Evolutionary conservation across 2,113 vertebrate genomes (phyloP).

Genomic region (Gila orcuttii): DNA sequence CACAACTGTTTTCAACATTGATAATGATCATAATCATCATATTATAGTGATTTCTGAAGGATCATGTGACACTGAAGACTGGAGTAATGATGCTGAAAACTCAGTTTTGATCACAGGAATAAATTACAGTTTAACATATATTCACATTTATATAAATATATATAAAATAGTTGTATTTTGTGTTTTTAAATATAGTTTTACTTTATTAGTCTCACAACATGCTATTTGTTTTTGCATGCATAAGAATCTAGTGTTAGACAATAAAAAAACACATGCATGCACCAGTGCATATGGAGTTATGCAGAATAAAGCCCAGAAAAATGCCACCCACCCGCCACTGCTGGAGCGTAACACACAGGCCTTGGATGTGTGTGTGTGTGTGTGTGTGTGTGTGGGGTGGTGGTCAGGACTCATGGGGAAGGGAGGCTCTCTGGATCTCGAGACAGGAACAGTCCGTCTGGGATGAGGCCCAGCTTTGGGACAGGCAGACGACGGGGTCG

Average conservation of each 20-base stretch:
- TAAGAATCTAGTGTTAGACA: slow-evolving; percentile 25
- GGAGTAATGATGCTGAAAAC: no score
- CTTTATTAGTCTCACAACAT: background rate
- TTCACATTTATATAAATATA: no score
- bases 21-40: no score
- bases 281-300: slow-evolving; percentile 18
- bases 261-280: slow-evolving; percentile 40
- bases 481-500: slow-evolving; percentile 44
- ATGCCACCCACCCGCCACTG: background rate
- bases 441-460: slow-evolving; percentile 31
- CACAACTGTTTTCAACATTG: no score
- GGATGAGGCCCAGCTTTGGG: slow-evolving; percentile 46
- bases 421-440: slow-evolving; percentile 69
- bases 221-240: background rate
- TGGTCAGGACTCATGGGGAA: slow-evolving; percentile 70
- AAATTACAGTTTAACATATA: no score
- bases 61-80: no score
- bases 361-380: background rate
- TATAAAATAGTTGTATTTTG: background rate
- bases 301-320: slow-evolving; percentile 7
- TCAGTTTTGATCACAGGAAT: no score
- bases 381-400: slow-evolving; percentile 59
- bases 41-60: no score
- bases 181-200: background rate
- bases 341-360: background rate